Percentiles rank a stretch among this genome's conserved stretches.
Evolutionary conservation across 2,113 vertebrate genomes (phyloP).

Genomic region (Channa maculata): DNA sequence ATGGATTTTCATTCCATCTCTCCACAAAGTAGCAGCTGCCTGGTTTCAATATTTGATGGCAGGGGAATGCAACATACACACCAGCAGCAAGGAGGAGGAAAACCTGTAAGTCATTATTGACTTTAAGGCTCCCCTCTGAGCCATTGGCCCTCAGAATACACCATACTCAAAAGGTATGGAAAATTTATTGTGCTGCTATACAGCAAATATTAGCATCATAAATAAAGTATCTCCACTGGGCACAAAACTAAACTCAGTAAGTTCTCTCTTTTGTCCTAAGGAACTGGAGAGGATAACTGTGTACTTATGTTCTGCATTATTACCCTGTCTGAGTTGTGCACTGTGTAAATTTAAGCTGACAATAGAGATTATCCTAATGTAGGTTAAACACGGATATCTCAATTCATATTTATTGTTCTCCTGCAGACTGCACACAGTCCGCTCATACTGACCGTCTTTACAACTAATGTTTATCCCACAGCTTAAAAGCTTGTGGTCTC

Average conservation of each 20-base stretch:
- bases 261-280: no score
- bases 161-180: not conserved
- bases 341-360: slow-evolving; percentile 13
- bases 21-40: not conserved
- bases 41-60: not conserved
- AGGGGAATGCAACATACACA: not conserved
- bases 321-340: not conserved
- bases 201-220: not conserved
- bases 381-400: slow-evolving; percentile 53
- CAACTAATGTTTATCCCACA: slow-evolving; percentile 4
- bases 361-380: slow-evolving; percentile 63
- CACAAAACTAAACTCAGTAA: not conserved
- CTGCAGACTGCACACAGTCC: not conserved
- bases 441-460: not conserved
- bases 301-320: no score
- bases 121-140: not conserved
- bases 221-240: not conserved
- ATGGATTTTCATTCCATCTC: not conserved
- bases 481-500: slow-evolving; percentile 34
- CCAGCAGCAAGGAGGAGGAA: slow-evolving; percentile 1
- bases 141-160: not conserved
- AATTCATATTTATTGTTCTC: slow-evolving; percentile 19
- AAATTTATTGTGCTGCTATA: not conserved
- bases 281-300: no score
- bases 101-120: not conserved